Evolutionary conservation across 2,888 invertebrate species (phyloP).

Genomic region (Aphodius sticticus): DNA sequence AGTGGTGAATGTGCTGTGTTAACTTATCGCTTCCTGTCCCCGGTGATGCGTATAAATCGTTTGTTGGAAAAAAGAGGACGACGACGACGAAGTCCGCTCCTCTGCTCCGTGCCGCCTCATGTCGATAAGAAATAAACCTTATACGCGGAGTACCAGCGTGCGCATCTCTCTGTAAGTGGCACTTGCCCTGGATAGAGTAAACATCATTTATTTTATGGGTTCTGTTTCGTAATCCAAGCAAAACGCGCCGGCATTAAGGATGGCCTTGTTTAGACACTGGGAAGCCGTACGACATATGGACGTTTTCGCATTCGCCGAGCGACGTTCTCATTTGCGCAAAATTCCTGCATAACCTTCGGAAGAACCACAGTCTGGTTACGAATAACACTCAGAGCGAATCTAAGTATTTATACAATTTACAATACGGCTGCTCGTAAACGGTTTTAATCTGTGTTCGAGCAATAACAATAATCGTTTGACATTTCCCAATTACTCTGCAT

Average conservation of each 20-base stretch:
- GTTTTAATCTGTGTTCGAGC: too few species aligned
- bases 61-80: slow-evolving; percentile 34
- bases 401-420: neutral
- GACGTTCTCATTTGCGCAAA: neutral
- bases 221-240: slow-evolving; percentile 9
- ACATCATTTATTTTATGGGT: slow-evolving; percentile 12
- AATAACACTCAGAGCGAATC: neutral
- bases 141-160: slow-evolving; percentile 18
- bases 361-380: neutral
- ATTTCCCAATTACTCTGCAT: too few species aligned
- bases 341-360: neutral
- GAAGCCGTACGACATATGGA: slow-evolving; percentile 21
- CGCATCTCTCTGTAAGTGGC: slow-evolving; percentile 23
- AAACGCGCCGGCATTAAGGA: slow-evolving; percentile 18
- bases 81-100: slow-evolving; percentile 9
- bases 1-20: slow-evolving; percentile 37
- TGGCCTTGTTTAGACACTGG: slow-evolving; percentile 23
- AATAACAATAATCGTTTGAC: too few species aligned
- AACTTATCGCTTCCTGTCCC: slow-evolving; percentile 42
- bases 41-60: slow-evolving; percentile 42
- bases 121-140: slow-evolving; percentile 32
- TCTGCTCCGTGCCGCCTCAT: slow-evolving; percentile 12
- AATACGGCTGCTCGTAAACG: neutral
- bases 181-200: slow-evolving; percentile 25
- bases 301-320: slow-evolving; percentile 11